These are phyloP conservation scores for Aleiodes testaceus DNA, from an alignment of 2,888 invertebrate species.

Conservation along the genomic window DNA sequence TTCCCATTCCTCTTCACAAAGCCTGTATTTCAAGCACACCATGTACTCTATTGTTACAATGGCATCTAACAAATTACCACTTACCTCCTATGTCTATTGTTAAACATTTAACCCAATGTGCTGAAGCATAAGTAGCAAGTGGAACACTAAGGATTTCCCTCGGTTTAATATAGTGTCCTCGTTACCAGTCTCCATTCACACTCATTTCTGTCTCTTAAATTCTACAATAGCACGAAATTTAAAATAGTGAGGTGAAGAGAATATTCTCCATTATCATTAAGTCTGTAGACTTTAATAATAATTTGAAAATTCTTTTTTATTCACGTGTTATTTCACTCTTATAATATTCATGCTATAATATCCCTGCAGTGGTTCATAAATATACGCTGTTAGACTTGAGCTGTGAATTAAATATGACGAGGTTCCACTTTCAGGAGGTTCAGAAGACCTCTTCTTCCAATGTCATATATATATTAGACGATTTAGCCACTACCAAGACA, in stretches of 20 bases:
- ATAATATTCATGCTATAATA: too few species aligned
- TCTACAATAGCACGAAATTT: background rate
- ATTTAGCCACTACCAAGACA: conserved; percentile 38
- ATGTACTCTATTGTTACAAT: background rate
- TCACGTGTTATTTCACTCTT: too few species aligned
- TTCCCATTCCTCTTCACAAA: too few species aligned
- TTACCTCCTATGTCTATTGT: conserved; percentile 16
- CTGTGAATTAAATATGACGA: conserved; percentile 62
- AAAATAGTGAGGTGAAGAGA: background rate
- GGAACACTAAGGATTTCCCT: too few species aligned
- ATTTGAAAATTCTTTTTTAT: conserved; percentile 2
- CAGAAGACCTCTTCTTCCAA: conserved; percentile 26
- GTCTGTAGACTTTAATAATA: background rate
- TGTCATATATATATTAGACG: conserved; percentile 38
- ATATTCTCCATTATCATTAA: background rate
- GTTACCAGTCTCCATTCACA: too few species aligned
- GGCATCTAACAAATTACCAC: conserved; percentile 20
- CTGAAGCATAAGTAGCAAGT: background rate
- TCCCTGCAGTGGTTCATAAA: conserved; percentile 9
- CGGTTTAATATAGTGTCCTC: too few species aligned
- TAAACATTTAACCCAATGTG: background rate
- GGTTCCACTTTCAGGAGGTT: conserved; percentile 45
- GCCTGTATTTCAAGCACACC: too few species aligned
- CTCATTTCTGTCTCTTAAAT: too few species aligned
- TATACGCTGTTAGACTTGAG: conserved; percentile 46